Evolutionary conservation across 2,113 vertebrate genomes (phyloP).

Genomic region (Oryzias celebensis): DNA sequence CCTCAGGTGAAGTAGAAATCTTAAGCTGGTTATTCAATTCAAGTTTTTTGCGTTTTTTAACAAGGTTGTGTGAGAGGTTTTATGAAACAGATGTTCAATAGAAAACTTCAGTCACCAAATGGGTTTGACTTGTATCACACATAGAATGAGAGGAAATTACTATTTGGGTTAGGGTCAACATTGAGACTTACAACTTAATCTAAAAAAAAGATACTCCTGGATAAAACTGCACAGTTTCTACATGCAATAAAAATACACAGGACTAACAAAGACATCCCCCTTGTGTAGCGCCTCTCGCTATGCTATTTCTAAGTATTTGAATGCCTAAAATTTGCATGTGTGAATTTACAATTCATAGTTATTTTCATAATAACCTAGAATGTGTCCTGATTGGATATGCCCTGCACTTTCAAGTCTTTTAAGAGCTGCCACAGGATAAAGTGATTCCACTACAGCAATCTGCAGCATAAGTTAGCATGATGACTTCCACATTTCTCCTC

Average conservation of each 20-base stretch:
- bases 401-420: not conserved
- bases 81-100: not conserved
- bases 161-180: too few species aligned
- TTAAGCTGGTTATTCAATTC: too few species aligned
- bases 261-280: not conserved
- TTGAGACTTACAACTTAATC: too few species aligned
- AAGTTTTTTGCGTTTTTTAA: too few species aligned
- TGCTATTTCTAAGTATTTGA: constrained; percentile 32
- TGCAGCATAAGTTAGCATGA: constrained; percentile 4
- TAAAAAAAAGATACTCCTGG: not conserved
- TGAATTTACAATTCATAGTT: not conserved
- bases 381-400: constrained; percentile 7
- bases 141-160: too few species aligned
- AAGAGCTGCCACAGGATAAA: not conserved
- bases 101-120: too few species aligned
- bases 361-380: constrained; percentile 19
- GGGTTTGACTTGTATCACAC: too few species aligned
- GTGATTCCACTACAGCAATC: not conserved
- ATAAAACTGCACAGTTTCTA: not conserved
- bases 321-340: constrained; percentile 5
- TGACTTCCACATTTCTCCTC: not conserved
- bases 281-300: not conserved
- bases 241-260: not conserved
- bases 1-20: not conserved
- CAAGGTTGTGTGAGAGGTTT: not conserved